phyloP scores from a whole-genome alignment of 2,888 invertebrate species.

The Candidula unifasciata region DNA sequence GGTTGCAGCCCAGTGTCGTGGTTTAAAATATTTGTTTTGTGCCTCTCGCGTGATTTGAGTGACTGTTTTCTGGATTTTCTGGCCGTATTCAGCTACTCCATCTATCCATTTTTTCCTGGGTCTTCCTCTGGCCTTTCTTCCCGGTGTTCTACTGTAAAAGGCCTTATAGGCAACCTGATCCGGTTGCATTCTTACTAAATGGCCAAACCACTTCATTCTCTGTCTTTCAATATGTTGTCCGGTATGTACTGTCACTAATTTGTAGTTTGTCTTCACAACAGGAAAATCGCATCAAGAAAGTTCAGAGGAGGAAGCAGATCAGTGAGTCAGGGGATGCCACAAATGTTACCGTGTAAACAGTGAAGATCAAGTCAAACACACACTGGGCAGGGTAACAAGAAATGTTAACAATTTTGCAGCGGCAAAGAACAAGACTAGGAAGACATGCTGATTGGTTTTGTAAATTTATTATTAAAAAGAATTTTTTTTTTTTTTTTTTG shows the following conservation, averaged over 20 bases:
- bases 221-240: too few species aligned
- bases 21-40: too few species aligned
- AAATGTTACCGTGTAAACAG: not conserved
- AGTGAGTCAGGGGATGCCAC: constrained; percentile 43
- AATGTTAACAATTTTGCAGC: not conserved
- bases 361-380: not conserved
- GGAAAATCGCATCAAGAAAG: constrained; percentile 94
- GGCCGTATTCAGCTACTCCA: too few species aligned
- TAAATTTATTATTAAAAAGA: not conserved
- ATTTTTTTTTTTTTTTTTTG: not conserved
- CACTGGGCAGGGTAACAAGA: not conserved
- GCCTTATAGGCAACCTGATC: too few species aligned
- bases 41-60: too few species aligned
- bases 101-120: too few species aligned
- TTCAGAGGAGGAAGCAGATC: constrained; percentile 88
- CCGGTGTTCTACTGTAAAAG: too few species aligned
- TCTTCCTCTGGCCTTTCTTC: too few species aligned
- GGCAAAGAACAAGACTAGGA: not conserved
- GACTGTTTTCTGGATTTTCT: too few species aligned
- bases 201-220: too few species aligned
- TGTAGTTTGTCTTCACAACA: constrained; percentile 77
- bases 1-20: too few species aligned
- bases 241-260: not conserved
- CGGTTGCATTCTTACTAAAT: too few species aligned
- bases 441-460: not conserved